These are phyloP conservation scores for Drosophila punjabiensis DNA, from an alignment of 1,140 invertebrate species.

Conservation along the genomic window DNA sequence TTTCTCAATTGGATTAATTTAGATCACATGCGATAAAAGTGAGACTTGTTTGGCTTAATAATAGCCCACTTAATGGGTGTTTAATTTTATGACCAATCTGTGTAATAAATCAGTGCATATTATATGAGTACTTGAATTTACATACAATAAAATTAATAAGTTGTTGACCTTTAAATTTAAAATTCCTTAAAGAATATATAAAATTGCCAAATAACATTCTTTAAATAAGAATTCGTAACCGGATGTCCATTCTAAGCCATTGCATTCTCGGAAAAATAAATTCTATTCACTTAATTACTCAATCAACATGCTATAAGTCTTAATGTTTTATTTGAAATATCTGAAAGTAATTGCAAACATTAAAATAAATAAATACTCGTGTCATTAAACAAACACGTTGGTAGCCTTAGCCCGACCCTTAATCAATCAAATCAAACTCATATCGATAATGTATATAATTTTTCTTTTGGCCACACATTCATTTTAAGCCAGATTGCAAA, in stretches of 20 bases:
- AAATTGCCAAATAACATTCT: background rate
- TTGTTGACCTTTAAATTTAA: background rate
- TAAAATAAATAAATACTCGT: conserved; percentile 8
- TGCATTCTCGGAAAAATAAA: background rate
- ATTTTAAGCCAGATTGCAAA: conserved; percentile 70
- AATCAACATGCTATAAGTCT: conserved; percentile 5
- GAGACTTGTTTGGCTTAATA: conserved; percentile 28
- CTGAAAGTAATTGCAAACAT: conserved; percentile 27
- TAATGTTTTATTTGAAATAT: conserved; percentile 15
- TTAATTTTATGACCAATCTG: conserved; percentile 8
- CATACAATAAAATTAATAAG: background rate
- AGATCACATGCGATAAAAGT: conserved; percentile 28
- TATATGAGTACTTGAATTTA: background rate
- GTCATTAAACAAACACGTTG: conserved; percentile 30
- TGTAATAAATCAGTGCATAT: conserved; percentile 16
- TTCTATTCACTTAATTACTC: conserved; percentile 14
- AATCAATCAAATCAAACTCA: conserved; percentile 43
- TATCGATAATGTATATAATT: conserved; percentile 44
- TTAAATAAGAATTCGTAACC: background rate
- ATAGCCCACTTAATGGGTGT: conserved; percentile 5
- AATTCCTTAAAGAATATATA: no score
- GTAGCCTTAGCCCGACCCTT: conserved; percentile 24
- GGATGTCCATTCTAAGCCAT: conserved; percentile 1
- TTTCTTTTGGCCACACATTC: conserved; percentile 51
- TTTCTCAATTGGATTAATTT: conserved; percentile 23